These are phyloP conservation scores for Craterocephalus amniculus DNA, from an alignment of 2,797 vertebrate genomes.

Conservation along the genomic window DNA sequence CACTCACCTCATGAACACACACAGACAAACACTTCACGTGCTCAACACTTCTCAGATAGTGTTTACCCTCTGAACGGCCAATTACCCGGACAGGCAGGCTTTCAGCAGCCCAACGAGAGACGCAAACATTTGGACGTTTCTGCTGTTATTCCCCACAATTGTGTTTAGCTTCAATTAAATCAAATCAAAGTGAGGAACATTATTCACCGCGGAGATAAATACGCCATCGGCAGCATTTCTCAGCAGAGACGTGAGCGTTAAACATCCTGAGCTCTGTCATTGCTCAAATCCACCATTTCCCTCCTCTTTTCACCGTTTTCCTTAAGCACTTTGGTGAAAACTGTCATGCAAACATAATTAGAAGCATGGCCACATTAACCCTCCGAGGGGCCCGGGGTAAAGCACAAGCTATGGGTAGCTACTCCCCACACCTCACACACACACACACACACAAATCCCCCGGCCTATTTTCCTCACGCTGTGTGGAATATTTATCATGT, in stretches of 20 bases:
- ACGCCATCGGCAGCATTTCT: constrained; percentile 32
- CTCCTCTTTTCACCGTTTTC: constrained; percentile 11
- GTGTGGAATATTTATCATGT: constrained; percentile 18
- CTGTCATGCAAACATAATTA: constrained; percentile 10
- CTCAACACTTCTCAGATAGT: constrained; percentile 69
- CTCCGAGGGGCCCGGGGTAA: not conserved
- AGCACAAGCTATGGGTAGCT: constrained; percentile 6
- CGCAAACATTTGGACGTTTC: constrained; percentile 53
- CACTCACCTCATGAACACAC: constrained; percentile 22
- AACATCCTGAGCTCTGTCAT: constrained; percentile 40
- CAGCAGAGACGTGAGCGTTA: constrained; percentile 11
- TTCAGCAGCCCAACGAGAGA: constrained; percentile 46
- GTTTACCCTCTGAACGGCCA: constrained; percentile 64
- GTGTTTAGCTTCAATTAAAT: constrained; percentile 45
- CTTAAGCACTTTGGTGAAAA: constrained; percentile 30
- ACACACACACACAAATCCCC: not conserved
- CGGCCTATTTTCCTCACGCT: not conserved
- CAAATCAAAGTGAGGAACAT: constrained; percentile 46
- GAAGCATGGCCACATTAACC: constrained; percentile 5
- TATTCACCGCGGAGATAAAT: constrained; percentile 37
- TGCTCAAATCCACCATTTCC: constrained; percentile 32
- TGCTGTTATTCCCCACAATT: constrained; percentile 22
- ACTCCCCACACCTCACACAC: not conserved
- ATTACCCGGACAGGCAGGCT: constrained; percentile 53
- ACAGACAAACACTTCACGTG: constrained; percentile 50